Evolutionary conservation across 2,888 invertebrate species (phyloP).

Genomic region (Morpho deidamia): DNA sequence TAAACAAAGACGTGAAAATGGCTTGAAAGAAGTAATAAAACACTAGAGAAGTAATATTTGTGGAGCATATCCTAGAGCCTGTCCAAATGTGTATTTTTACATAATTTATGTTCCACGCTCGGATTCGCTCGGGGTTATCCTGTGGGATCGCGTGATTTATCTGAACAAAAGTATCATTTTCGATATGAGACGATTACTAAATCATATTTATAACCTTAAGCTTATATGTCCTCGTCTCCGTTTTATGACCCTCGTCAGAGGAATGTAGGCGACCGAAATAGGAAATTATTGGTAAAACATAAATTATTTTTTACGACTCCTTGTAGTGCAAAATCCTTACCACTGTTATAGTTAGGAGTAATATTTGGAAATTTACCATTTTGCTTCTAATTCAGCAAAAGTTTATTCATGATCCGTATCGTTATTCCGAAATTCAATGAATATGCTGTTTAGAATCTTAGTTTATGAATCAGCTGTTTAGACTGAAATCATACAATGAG

Average conservation of each 20-base stretch:
- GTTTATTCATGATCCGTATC: too few species aligned
- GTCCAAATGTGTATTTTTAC: constrained; percentile 22
- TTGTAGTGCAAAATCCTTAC: too few species aligned
- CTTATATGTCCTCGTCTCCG: background rate
- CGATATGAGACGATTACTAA: constrained; percentile 17
- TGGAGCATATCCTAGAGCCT: constrained; percentile 6
- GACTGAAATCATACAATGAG: too few species aligned
- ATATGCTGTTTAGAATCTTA: too few species aligned
- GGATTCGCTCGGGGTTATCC: constrained; percentile 20
- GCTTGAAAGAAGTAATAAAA: background rate
- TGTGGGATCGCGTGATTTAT: constrained; percentile 20
- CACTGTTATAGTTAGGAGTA: too few species aligned
- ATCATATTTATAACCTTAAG: constrained; percentile 7
- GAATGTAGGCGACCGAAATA: background rate
- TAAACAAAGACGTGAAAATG: too few species aligned
- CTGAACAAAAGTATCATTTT: constrained; percentile 19
- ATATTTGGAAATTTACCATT: too few species aligned
- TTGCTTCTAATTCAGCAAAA: too few species aligned
- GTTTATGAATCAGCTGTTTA: too few species aligned
- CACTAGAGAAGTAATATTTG: constrained; percentile 4
- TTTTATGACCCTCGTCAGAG: background rate
- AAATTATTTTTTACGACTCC: too few species aligned
- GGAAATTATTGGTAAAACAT: too few species aligned
- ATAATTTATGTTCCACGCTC: constrained; percentile 23
- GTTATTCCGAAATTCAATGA: too few species aligned